phyloP scores from a whole-genome alignment of 1,140 invertebrate genomes.

The Leptinotarsa lineolata region DNA sequence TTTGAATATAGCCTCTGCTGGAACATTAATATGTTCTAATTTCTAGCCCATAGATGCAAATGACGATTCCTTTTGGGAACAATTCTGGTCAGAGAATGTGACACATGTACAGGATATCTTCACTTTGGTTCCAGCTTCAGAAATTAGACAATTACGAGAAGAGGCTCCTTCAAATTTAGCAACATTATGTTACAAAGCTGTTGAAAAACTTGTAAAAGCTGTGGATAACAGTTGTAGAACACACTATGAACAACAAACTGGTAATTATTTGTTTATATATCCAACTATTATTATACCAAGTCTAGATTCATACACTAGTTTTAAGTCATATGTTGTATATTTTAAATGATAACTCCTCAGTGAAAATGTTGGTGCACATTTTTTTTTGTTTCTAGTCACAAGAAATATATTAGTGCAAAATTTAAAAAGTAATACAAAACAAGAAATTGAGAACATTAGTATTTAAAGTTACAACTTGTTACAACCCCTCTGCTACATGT shows the following conservation, averaged over 20 bases:
- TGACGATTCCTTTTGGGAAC: constrained; percentile 97
- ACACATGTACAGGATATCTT: constrained; percentile 97
- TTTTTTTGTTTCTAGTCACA: too few relatives aligned
- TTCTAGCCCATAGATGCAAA: constrained; percentile 83
- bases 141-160: constrained; percentile 91
- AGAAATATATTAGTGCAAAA: too few relatives aligned
- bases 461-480: too few relatives aligned
- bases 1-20: constrained; percentile 20
- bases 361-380: too few relatives aligned
- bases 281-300: too few relatives aligned
- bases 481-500: too few relatives aligned
- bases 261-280: constrained; percentile 56
- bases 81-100: constrained; percentile 97
- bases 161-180: constrained; percentile 98
- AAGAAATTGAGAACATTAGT: too few relatives aligned
- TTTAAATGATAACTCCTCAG: too few relatives aligned
- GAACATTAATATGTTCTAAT: constrained; percentile 3
- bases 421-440: too few relatives aligned
- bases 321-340: too few relatives aligned
- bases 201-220: constrained; percentile 92
- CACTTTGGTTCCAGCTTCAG: constrained; percentile 89
- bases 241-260: constrained; percentile 91
- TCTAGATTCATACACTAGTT: too few relatives aligned
- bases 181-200: constrained; percentile 97
- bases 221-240: constrained; percentile 93